These are phyloP conservation scores for Amia ocellicauda DNA, from an alignment of 2,113 vertebrate genomes.

Conservation along the genomic window DNA sequence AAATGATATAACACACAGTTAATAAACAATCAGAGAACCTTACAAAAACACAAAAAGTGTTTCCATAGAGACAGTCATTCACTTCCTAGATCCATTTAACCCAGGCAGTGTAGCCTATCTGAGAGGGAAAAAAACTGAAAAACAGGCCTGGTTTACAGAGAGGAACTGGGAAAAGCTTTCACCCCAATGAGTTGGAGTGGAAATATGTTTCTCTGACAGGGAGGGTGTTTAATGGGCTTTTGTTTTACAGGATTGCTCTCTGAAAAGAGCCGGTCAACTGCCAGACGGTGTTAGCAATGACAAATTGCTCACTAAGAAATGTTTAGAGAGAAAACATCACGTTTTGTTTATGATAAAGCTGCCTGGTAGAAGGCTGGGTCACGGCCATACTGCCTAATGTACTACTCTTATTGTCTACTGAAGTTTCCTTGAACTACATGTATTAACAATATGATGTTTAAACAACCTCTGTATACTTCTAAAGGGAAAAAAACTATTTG, in stretches of 20 bases:
- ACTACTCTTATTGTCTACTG: conserved; percentile 34
- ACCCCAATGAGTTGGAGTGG: conserved; percentile 44
- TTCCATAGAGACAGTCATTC: neutral
- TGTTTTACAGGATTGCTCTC: conserved; percentile 53
- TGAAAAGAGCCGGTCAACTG: conserved; percentile 53
- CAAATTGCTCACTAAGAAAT: conserved; percentile 54
- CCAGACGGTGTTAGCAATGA: conserved; percentile 55
- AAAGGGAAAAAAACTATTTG: no score
- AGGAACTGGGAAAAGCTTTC: conserved; percentile 50
- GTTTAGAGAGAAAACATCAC: conserved; percentile 59
- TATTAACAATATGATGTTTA: no score
- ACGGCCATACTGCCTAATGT: conserved; percentile 28
- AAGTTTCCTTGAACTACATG: no score
- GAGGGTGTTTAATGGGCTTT: conserved; percentile 53
- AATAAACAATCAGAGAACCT: no score
- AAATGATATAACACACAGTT: no score
- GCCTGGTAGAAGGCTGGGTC: conserved; percentile 44
- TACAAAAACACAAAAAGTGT: neutral
- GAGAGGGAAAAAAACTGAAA: no score
- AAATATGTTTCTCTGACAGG: conserved; percentile 41
- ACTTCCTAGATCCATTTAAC: neutral
- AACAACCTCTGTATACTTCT: no score
- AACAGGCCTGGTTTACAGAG: neutral
- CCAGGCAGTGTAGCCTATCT: neutral
- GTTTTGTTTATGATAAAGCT: conserved; percentile 52